Evolutionary conservation across 2,113 vertebrate genomes (phyloP), one percentile per base, ranked within the genome.

Genomic region (Cygnus atratus): DNA sequence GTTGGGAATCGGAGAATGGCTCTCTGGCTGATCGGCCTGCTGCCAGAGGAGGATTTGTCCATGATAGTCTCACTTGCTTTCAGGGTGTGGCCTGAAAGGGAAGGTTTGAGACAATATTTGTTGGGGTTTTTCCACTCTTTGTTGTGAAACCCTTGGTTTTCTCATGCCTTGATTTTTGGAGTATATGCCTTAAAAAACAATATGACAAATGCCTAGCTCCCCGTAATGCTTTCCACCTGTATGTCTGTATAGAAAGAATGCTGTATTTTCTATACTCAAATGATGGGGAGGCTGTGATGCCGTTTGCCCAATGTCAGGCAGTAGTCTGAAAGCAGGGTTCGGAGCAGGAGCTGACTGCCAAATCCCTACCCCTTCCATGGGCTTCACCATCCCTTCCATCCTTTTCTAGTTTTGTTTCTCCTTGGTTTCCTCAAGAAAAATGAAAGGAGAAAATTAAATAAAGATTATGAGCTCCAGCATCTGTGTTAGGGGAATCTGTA

Each of bases 1-100:
- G 25, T 13, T 92, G 74, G 39, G 70, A 67, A 80, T 65, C 57
- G 13, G 61, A 10, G 5, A 66, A 37, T 29, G 44, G 78, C 7
- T 14, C 67, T 75, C 71, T 59, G 43, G 52, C 52, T 81, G 78
- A 88, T 91, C 54, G 26, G 74, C 62, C 67, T 2, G 0, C 39
- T 92, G 89, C 84, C 90, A 87, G 71, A 25, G 81, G 54, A 92
- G 84, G 73, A 61, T 87, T 89, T 91, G 84, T 75, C 96, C 94
- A 84, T 87, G 84, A 52, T 1, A 82, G 44, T 33, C 83, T 96
- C 89, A n/a, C 57, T 78, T 82, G 70, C 33, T 57, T 65, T 66
- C 57, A 57, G 63, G 82, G 77, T 66, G 89, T 22, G 58, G 62
- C 67, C 71, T 82, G 84, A 93, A 91, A 89, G 66, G 66, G 71